Conservation (phyloP, 2,797 vertebrate species). For the Cichlasoma orientale region DNA sequence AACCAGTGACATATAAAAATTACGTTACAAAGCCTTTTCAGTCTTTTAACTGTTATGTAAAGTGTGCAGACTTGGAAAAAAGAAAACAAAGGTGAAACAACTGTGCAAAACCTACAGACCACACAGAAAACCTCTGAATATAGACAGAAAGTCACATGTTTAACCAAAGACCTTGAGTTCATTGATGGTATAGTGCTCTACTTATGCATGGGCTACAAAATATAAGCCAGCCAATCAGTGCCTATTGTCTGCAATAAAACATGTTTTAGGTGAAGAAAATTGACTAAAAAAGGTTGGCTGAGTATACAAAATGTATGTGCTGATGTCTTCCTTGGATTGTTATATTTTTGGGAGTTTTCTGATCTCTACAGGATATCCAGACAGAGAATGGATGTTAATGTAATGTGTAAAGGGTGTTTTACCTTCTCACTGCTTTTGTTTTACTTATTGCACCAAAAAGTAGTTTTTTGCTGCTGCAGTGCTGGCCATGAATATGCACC, state of each 20-base stretch:
- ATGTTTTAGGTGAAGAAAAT: background rate
- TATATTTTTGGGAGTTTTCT: too few relatives aligned
- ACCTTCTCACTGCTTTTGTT: background rate
- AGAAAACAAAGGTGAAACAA: background rate
- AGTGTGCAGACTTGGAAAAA: background rate
- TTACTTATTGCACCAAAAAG: conserved; percentile 1
- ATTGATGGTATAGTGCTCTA: background rate
- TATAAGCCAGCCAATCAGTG: background rate
- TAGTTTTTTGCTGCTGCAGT: background rate
- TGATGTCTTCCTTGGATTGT: background rate
- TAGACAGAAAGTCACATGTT: background rate
- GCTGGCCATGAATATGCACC: background rate
- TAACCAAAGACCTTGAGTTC: background rate
- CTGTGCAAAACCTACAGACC: background rate
- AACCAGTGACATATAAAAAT: conserved; percentile 1
- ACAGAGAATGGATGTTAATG: background rate
- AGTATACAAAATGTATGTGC: background rate
- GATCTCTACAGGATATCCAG: background rate
- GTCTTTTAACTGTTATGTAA: conserved; percentile 9
- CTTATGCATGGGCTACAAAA: background rate
- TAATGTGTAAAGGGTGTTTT: background rate
- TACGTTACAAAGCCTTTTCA: conserved; percentile 11
- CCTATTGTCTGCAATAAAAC: background rate
- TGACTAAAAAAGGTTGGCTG: background rate
- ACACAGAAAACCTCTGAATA: background rate